Conservation (phyloP, 2,888 invertebrate genomes). For the Trachelus troglodyta region DNA sequence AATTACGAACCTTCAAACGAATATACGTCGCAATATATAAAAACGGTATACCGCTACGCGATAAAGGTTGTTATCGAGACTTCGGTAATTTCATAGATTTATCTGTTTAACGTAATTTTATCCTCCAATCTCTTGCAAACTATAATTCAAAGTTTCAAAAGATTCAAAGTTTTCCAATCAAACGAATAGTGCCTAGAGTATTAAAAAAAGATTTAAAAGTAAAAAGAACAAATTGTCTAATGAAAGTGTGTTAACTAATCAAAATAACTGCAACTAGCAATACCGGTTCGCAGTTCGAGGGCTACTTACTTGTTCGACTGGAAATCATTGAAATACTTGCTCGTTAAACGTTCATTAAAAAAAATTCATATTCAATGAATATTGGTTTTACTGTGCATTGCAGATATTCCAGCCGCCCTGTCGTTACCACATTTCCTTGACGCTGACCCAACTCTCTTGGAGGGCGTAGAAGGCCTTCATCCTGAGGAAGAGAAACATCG, state of each 20-base stretch:
- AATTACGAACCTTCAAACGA: slow-evolving; percentile 9
- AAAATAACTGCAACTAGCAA: neutral
- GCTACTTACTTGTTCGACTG: neutral
- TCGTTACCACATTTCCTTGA: slow-evolving; percentile 65
- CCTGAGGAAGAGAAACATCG: slow-evolving; percentile 59
- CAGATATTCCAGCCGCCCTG: slow-evolving; percentile 64
- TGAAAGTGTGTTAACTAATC: neutral
- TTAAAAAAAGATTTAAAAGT: neutral
- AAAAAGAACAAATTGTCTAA: neutral
- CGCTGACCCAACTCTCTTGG: slow-evolving; percentile 58
- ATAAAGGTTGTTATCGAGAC: neutral
- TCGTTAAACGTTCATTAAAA: neutral
- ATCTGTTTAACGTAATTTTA: neutral
- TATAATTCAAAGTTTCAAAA: no score
- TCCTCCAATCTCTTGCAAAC: no score
- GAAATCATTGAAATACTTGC: neutral
- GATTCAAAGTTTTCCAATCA: neutral
- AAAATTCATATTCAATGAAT: neutral
- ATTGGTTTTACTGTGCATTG: slow-evolving; percentile 11
- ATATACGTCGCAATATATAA: slow-evolving; percentile 15
- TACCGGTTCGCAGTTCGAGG: neutral
- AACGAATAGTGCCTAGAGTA: neutral
- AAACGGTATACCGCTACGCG: neutral
- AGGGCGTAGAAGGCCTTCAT: slow-evolving; percentile 59
- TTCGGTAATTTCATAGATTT: neutral